Conservation (phyloP, 2,888 invertebrate species). For the Clusia tigrina region DNA sequence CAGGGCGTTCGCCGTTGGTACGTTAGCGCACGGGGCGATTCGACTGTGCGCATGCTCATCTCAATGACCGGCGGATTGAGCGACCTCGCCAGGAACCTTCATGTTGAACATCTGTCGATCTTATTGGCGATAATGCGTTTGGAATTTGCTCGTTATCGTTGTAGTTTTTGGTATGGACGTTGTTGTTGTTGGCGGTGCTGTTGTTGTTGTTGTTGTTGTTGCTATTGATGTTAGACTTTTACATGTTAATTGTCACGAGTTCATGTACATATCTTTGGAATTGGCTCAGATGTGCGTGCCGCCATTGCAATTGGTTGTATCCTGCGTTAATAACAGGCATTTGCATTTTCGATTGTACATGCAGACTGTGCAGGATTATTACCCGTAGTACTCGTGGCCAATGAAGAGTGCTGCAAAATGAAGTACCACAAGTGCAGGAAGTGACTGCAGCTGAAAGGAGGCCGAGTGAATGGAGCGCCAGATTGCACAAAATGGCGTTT, state of each 20-base stretch:
- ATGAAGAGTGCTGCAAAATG: neutral
- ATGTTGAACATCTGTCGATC: conserved; percentile 59
- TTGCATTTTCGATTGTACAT: conserved; percentile 21
- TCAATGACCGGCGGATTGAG: conserved; percentile 51
- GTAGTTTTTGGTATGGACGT: too few species aligned
- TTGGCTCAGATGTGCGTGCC: conserved; percentile 8
- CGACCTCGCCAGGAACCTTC: conserved; percentile 16
- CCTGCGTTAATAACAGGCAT: conserved; percentile 22
- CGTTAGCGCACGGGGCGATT: neutral
- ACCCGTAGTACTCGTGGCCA: neutral
- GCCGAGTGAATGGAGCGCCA: too few species aligned
- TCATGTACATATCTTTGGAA: neutral
- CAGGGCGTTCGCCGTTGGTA: conserved; percentile 12
- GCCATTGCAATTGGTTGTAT: conserved; percentile 10
- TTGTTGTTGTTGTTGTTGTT: conserved; percentile 8
- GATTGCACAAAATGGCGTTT: too few species aligned
- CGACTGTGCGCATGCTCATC: conserved; percentile 47
- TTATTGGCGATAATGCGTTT: conserved; percentile 58
- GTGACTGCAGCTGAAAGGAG: conserved; percentile 18
- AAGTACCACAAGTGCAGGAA: conserved; percentile 20
- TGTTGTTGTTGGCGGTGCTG: neutral
- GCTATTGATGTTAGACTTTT: too few species aligned
- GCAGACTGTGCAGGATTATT: neutral
- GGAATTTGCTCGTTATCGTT: conserved; percentile 49
- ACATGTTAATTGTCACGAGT: conserved; percentile 1